A percentile compares a stretch with the other conserved stretches of the same genome.
These are phyloP conservation scores for Zaprionus ornatus DNA, from an alignment of 1,140 invertebrate genomes.

Conservation along the genomic window DNA sequence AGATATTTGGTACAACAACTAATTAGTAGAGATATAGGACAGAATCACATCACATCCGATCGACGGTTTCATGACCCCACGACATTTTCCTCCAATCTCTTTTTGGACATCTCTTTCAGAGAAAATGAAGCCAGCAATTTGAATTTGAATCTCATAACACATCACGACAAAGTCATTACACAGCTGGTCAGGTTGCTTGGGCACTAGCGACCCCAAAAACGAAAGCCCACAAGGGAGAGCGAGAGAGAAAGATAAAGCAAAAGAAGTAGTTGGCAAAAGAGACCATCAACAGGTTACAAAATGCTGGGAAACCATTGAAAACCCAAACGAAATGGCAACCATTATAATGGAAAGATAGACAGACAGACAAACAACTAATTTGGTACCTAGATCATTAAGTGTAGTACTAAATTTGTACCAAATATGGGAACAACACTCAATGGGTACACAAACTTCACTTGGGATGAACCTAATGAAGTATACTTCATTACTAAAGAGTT, in stretches of 20 bases:
- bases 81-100: constrained; percentile 26
- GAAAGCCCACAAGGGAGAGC: constrained; percentile 18
- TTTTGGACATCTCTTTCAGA: constrained; percentile 2
- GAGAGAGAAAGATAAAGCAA: not conserved
- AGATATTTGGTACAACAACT: constrained; percentile 7
- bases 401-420: not conserved
- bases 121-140: constrained; percentile 51
- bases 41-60: not conserved
- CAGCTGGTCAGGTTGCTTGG: constrained; percentile 30
- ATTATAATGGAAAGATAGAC: not conserved
- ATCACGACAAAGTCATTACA: constrained; percentile 76
- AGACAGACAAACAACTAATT: constrained; percentile 15
- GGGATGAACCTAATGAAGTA: not conserved
- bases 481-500: too few species aligned
- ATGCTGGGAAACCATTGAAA: constrained; percentile 39
- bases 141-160: constrained; percentile 71
- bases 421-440: not conserved
- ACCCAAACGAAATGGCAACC: constrained; percentile 25
- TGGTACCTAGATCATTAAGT: not conserved
- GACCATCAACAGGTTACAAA: constrained; percentile 36
- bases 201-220: constrained; percentile 59
- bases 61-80: constrained; percentile 22
- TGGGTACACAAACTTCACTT: not conserved
- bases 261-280: constrained; percentile 32
- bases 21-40: constrained; percentile 21